Conservation (phyloP, 2,113 vertebrate species). For the Pedetes capensis region DNA sequence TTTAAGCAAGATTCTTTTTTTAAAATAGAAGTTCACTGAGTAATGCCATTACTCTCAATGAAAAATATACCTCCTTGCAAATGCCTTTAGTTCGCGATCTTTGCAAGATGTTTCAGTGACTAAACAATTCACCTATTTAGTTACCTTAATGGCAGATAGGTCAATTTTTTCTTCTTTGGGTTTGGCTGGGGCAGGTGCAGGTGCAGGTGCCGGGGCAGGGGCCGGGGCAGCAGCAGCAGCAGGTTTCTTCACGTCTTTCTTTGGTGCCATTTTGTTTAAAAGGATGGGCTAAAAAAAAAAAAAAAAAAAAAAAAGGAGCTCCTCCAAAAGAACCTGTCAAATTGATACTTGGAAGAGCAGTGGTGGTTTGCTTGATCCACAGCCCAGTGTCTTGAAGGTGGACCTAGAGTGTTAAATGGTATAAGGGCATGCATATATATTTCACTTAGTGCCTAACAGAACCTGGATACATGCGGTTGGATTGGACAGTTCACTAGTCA, state of each 20-base stretch:
- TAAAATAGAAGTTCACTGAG: not conserved
- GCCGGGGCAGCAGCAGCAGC: constrained; percentile 75
- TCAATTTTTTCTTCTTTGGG: constrained; percentile 86
- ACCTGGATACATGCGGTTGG: constrained; percentile 86
- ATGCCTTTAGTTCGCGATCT: not conserved
- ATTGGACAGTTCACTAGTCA: constrained; percentile 88
- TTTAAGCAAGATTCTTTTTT: constrained; percentile 5
- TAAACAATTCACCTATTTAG: constrained; percentile 40
- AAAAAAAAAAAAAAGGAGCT: constrained; percentile 68
- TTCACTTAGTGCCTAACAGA: constrained; percentile 87
- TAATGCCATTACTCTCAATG: not conserved
- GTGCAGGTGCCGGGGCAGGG: constrained; percentile 70
- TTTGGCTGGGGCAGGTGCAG: constrained; percentile 80
- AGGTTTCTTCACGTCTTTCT: constrained; percentile 89
- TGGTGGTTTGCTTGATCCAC: constrained; percentile 80
- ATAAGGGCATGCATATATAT: constrained; percentile 89
- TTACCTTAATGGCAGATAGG: constrained; percentile 89
- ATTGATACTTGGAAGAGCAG: constrained; percentile 80
- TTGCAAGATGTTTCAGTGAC: constrained; percentile 65
- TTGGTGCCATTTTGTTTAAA: constrained; percentile 88
- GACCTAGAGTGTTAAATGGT: constrained; percentile 80
- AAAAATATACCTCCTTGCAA: not conserved
- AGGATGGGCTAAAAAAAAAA: constrained; percentile 57
- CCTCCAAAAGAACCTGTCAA: constrained; percentile 70
- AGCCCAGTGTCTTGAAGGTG: constrained; percentile 84